Conservation (phyloP, 2,888 invertebrate species). For the Tinea semifulvella region DNA sequence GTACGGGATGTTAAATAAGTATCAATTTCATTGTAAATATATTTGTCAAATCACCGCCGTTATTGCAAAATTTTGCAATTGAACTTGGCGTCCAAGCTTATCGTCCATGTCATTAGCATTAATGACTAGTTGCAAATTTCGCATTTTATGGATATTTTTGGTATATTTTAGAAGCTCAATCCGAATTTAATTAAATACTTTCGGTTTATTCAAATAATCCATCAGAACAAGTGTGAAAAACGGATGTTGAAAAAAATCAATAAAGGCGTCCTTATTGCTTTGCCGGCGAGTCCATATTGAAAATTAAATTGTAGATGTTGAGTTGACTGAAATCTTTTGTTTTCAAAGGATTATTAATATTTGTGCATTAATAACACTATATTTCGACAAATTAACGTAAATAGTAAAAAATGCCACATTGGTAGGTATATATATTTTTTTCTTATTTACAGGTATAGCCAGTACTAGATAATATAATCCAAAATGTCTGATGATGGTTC, state of each 20-base stretch:
- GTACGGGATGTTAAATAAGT: no score
- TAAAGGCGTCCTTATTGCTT: not conserved
- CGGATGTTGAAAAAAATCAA: not conserved
- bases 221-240: no score
- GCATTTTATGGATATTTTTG: not conserved
- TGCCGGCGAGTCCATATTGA: not conserved
- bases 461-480: slow-evolving; percentile 15
- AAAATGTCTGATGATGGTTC: slow-evolving; percentile 65
- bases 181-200: no score
- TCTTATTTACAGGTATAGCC: slow-evolving; percentile 17
- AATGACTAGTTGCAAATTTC: not conserved
- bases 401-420: no score
- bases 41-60: not conserved
- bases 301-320: not conserved
- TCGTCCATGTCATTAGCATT: slow-evolving; percentile 9
- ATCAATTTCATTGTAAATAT: no score
- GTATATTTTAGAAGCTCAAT: no score
- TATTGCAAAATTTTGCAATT: slow-evolving; percentile 1
- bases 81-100: slow-evolving; percentile 3
- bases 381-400: not conserved
- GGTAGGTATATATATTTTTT: slow-evolving; percentile 23
- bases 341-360: not conserved
- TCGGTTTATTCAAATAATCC: no score
- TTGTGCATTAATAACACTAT: not conserved
- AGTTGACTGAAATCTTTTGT: not conserved